Evolutionary conservation across 2,888 invertebrate genomes (phyloP), one percentile per base, ranked within the genome.

Genomic region (Petrolisthes cinctipes): DNA sequence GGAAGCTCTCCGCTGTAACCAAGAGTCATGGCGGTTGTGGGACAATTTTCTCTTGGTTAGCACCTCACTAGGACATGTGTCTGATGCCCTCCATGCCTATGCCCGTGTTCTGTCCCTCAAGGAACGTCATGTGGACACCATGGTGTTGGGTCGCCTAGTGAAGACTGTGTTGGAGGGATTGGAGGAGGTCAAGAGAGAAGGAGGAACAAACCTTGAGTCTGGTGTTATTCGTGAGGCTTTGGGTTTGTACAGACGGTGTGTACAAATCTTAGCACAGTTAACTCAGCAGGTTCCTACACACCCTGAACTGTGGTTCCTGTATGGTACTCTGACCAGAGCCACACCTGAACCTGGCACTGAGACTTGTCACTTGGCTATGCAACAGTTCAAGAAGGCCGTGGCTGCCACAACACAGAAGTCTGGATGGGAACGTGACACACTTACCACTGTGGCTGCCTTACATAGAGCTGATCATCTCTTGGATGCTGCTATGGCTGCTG

Each of bases 21-120:
- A 94, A 78, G 97, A 97, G 92, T 97, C 97, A 92, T 98, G 98
- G 98, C 96, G 96, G 94, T 94, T 96, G 54, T 99, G 99, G 99
- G 98, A 99, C 92, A 99, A 99, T 93, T 95, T 97, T 86, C 94
- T 99, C 93, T 93, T 96, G 54, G 96, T 98, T 54, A 96, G 97
- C 17, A 95, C 96, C 37, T 89, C 90, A 1, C 78, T 89, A 20
- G 88, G 89, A 4, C 85, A 90, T 61, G 86, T 86, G 82, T 53
- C 76, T 20, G 91, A 93, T 93, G 94, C 96, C 4, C 95, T 99
- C 88, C 95, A 95, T 89, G 96, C 97, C 0, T 96, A 96, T 92
- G 96, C 97, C 92, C 95, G 97, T 51, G 93, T 99, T 80, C 93
- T 98, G 61, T 98, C 99, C 92, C 93, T 99, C n/a, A 95, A 95